Evolutionary conservation across 1,140 invertebrate species (phyloP).

Genomic region (Ylistrum balloti): DNA sequence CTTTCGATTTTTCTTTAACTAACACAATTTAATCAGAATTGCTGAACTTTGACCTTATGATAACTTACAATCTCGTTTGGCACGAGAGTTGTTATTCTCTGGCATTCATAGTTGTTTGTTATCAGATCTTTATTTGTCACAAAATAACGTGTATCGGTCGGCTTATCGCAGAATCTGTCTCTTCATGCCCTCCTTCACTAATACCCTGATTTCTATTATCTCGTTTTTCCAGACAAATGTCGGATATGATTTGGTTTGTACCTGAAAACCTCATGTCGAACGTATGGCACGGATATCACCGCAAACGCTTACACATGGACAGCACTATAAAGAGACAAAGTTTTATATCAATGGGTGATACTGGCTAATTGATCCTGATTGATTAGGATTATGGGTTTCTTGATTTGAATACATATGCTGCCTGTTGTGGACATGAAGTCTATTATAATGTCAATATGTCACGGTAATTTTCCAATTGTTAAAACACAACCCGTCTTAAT

Average conservation of each 20-base stretch:
- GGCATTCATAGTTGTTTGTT: not conserved
- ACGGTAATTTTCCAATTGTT: not conserved
- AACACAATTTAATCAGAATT: not conserved
- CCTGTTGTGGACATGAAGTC: not conserved
- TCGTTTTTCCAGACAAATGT: not conserved
- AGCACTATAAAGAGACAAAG: not conserved
- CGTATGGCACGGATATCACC: not conserved
- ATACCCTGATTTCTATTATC: not conserved
- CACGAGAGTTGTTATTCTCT: slow-evolving; percentile 25
- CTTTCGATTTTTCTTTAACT: not conserved
- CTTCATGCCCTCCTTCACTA: slow-evolving; percentile 10
- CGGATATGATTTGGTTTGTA: slow-evolving; percentile 3
- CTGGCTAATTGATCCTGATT: not conserved
- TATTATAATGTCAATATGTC: slow-evolving; percentile 31
- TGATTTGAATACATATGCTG: not conserved
- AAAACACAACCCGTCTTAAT: not conserved
- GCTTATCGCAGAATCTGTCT: slow-evolving; percentile 1
- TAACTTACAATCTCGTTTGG: slow-evolving; percentile 38
- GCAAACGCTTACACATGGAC: not conserved
- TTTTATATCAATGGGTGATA: not conserved
- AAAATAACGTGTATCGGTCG: slow-evolving; percentile 5
- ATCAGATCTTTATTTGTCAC: slow-evolving; percentile 29
- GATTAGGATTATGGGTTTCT: not conserved
- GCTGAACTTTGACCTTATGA: not conserved
- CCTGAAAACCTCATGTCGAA: not conserved